A percentile compares a stretch with the other conserved stretches of the same genome.
These are phyloP conservation scores for Seira ritae DNA, from an alignment of 2,888 invertebrate genomes.

Conservation along the genomic window DNA sequence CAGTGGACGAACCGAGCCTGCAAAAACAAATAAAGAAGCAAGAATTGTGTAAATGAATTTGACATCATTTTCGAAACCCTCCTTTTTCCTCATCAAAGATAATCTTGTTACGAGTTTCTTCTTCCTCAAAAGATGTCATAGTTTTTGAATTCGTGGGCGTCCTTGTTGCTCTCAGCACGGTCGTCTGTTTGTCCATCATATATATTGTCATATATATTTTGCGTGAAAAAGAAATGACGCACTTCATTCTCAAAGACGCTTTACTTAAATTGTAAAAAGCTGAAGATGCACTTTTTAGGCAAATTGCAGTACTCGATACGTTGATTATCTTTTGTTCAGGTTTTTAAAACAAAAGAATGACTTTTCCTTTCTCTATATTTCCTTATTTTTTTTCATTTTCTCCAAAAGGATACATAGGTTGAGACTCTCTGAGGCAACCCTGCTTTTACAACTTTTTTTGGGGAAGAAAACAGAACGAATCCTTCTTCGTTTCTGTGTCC, in stretches of 20 bases:
- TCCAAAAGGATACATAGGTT: not conserved
- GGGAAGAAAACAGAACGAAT: slow-evolving; percentile 14
- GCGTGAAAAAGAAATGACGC: no score
- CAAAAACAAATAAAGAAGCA: slow-evolving; percentile 30
- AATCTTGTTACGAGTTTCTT: slow-evolving; percentile 46
- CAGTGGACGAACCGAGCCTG: slow-evolving; percentile 71
- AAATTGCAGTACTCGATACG: no score
- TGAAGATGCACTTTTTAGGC: no score
- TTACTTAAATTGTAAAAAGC: no score
- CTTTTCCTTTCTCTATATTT: not conserved
- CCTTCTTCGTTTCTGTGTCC: slow-evolving; percentile 30
- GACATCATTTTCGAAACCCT: slow-evolving; percentile 42
- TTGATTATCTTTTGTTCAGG: not conserved
- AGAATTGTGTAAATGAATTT: slow-evolving; percentile 53
- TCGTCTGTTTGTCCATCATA: not conserved
- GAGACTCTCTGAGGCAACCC: no score
- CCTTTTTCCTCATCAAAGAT: slow-evolving; percentile 26
- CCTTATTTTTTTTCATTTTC: not conserved
- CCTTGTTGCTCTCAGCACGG: not conserved
- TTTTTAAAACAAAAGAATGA: not conserved
- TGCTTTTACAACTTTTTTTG: no score
- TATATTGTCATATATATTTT: no score
- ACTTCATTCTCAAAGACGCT: no score
- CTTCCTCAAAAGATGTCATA: not conserved
- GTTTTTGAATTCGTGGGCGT: no score